Conservation (phyloP, 2,888 invertebrate genomes). For the Agrypnus murinus region DNA sequence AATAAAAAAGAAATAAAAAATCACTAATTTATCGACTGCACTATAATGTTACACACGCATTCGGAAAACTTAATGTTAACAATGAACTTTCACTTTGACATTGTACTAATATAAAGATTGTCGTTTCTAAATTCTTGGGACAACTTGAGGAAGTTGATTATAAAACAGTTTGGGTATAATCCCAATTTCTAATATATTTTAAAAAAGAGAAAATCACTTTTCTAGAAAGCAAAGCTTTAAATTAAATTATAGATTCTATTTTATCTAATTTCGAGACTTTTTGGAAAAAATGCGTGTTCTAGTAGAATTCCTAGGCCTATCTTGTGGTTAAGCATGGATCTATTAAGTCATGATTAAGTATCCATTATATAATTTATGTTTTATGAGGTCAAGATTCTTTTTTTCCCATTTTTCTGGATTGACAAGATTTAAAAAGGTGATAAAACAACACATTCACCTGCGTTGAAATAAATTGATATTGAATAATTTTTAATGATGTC, state of each 20-base stretch:
- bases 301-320: too few relatives aligned
- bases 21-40: constrained; percentile 16
- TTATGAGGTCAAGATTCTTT: too few relatives aligned
- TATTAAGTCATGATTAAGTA: too few relatives aligned
- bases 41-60: constrained; percentile 15
- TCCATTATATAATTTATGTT: too few relatives aligned
- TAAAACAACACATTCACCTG: too few relatives aligned
- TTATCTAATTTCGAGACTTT: neutral
- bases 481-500: too few relatives aligned
- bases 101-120: neutral
- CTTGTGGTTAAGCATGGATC: too few relatives aligned
- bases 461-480: too few relatives aligned
- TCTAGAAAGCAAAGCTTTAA: constrained; percentile 4
- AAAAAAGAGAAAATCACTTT: neutral
- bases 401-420: too few relatives aligned
- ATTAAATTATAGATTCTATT: neutral
- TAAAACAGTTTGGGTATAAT: constrained; percentile 12
- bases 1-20: neutral
- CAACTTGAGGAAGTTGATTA: constrained; percentile 25
- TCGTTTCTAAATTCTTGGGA: constrained; percentile 25
- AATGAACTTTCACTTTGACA: constrained; percentile 29
- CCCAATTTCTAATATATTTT: constrained; percentile 13
- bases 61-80: constrained; percentile 11
- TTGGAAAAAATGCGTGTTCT: too few relatives aligned
- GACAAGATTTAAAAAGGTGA: too few relatives aligned